phyloP scores from a whole-genome alignment of 2,113 vertebrate genomes.

The Leucopsar rothschildi region DNA sequence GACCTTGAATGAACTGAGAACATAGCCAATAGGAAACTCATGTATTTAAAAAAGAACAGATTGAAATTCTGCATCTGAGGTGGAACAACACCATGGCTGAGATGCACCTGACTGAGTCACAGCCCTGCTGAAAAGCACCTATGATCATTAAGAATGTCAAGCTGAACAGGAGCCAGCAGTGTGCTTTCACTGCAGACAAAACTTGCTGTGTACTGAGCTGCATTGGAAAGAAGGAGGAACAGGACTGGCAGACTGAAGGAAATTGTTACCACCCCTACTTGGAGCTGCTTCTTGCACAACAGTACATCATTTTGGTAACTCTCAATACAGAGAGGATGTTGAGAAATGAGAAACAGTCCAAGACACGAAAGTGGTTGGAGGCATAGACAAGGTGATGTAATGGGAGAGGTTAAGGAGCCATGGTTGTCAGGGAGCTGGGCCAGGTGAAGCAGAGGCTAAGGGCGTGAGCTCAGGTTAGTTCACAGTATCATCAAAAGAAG shows the following conservation, averaged over 20 bases:
- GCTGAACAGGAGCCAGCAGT: neutral
- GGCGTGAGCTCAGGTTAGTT: neutral
- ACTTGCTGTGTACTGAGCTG: accelerated
- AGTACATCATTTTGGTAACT: neutral
- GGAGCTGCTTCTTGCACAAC: neutral
- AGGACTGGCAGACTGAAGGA: neutral
- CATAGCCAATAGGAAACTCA: neutral
- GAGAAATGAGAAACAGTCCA: neutral
- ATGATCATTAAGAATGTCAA: neutral
- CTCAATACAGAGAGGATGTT: neutral
- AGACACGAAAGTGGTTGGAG: neutral
- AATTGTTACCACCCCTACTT: neutral
- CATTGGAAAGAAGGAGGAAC: neutral
- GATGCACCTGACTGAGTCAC: neutral
- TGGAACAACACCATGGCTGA: neutral
- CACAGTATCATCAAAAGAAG: neutral
- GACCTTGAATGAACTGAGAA: neutral
- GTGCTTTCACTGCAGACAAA: neutral
- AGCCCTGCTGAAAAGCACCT: neutral
- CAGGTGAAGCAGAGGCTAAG: neutral
- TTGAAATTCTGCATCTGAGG: neutral
- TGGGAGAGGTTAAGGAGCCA: neutral
- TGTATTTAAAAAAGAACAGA: neutral
- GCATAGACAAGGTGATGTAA: neutral
- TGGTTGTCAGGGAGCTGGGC: neutral